Conservation (phyloP, 1,140 invertebrate genomes). For the Rhopalosiphum maidis region DNA sequence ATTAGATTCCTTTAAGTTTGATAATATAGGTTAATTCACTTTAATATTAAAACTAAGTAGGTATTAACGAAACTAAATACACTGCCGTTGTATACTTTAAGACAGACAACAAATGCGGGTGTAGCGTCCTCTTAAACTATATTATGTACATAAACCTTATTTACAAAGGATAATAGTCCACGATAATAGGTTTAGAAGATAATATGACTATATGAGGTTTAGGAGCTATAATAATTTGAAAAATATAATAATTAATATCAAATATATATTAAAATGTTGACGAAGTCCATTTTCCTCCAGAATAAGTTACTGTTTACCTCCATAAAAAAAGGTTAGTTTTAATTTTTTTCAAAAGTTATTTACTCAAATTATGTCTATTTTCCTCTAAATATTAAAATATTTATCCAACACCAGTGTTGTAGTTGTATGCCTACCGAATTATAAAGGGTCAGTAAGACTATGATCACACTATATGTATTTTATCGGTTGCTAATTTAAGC, state of each 20-base stretch:
- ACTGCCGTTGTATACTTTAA: neutral
- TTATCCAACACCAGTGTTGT: too few relatives aligned
- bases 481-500: too few relatives aligned
- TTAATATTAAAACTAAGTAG: neutral
- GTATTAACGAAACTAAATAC: neutral
- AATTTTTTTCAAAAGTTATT: too few relatives aligned
- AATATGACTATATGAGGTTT: neutral
- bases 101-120: neutral
- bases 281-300: too few relatives aligned
- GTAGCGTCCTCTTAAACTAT: neutral
- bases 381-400: too few relatives aligned
- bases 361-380: too few relatives aligned
- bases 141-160: conserved; percentile 12
- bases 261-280: neutral
- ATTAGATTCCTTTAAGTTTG: neutral
- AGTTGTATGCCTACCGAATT: too few relatives aligned
- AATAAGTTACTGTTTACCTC: too few relatives aligned
- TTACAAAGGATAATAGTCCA: neutral
- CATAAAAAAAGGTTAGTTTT: too few relatives aligned
- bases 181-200: too few relatives aligned
- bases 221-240: neutral
- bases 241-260: neutral
- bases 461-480: too few relatives aligned
- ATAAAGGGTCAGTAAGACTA: too few relatives aligned
- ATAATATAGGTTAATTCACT: neutral